These are phyloP conservation scores for Intellagama lesueurii DNA, from an alignment of 2,797 vertebrate genomes.

Conservation along the genomic window DNA sequence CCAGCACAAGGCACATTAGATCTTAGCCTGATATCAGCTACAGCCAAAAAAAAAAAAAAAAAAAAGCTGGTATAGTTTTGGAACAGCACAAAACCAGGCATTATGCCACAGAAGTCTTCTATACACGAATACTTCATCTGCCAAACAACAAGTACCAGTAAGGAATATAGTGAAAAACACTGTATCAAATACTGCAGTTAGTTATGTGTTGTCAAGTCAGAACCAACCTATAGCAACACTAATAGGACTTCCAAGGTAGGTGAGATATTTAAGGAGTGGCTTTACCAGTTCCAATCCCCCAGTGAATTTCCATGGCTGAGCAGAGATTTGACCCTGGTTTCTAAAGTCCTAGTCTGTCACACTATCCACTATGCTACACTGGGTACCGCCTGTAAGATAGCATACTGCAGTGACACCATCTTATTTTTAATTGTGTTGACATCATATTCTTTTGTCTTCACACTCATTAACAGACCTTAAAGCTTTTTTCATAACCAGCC, in stretches of 20 bases:
- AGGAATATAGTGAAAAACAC: neutral
- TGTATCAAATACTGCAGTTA: neutral
- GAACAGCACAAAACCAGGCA: constrained; percentile 13
- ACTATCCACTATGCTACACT: no score
- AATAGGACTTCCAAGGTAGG: no score
- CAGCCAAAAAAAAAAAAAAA: neutral
- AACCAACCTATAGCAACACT: no score
- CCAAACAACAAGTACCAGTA: neutral
- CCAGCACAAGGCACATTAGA: constrained; percentile 9
- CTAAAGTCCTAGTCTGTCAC: no score
- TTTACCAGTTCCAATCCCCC: no score
- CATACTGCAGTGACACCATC: neutral
- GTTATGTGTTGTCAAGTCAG: no score
- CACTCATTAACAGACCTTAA: neutral
- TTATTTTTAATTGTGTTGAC: neutral
- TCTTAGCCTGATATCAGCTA: constrained; percentile 30
- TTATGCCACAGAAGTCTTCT: neutral
- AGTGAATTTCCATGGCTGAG: no score
- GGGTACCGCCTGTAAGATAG: no score
- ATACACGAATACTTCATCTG: neutral
- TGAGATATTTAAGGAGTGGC: no score
- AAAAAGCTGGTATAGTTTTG: constrained; percentile 15
- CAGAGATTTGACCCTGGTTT: no score
- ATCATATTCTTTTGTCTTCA: neutral
- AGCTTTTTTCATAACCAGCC: neutral